Base-by-base conservation (phyloP, 2,113 vertebrate species). In the Suricata suricatta region DNA sequence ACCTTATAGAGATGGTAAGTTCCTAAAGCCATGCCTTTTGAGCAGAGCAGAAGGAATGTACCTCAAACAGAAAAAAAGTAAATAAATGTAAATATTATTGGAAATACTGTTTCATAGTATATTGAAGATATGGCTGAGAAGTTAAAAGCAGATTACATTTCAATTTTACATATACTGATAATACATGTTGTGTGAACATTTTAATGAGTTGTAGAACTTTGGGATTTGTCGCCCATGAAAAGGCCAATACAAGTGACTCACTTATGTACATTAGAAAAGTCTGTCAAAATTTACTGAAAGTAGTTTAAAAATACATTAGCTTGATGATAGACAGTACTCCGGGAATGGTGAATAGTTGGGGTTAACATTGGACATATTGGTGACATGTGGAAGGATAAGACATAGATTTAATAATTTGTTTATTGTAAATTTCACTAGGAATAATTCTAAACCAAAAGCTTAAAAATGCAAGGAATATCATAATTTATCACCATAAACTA, bases 211-310 rank as follows among this genome's bases (percentile, higher is more conserved):
- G 23, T 64, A 93, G 71, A 93, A 66, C 44, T 89, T 95, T 85
- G 47, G 52, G 17, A 72, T 80, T 66, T 95, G n/a, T 85, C 64
- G 41, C 5, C 44, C 5, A 44, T 44, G 23, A 84, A 88, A 95
- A 25, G n/a, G 31, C 63, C 63, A 83, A 4, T 92, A 79, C 54
- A 63, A 63, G 77, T 41, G 41, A 93, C 23, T 95, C 50, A n/a
- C 63, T 80, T 92, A 50, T 79, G 15, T 68, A 11, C n/a, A 15
- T 89, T 95, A 76, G 76, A 76, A 93, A 95, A 87, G 9, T 60
- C 72, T 79, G n/a, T 95, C 64, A 90, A 82, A 81, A 90, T 87
- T 68, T 90, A 54, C 82, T 81, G 47, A 90, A 90, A 95, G 74
- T 12, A 6, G 2, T 41, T 97, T 47, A 87, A 90, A 95, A 93